phyloP scores from a whole-genome alignment of 2,888 invertebrate species.

The Horisme vitalbata region DNA sequence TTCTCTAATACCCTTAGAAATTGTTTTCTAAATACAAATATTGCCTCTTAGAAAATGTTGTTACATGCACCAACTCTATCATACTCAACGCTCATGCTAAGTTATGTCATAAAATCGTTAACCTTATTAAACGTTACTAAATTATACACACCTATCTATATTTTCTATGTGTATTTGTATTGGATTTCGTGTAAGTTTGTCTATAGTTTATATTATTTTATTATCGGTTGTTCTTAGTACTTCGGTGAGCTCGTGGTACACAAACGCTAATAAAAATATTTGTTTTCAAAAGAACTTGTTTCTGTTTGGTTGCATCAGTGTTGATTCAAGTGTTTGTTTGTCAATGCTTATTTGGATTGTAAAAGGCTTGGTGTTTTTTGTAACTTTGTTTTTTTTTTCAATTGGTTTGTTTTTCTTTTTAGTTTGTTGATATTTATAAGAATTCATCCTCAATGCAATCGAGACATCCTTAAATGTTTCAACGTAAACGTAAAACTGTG shows the following conservation, averaged over 20 bases:
- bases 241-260: conserved; percentile 28
- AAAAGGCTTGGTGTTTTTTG: conserved; percentile 6
- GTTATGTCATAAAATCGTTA: too few relatives aligned
- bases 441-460: background rate
- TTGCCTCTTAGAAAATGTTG: conserved; percentile 30
- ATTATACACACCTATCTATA: too few relatives aligned
- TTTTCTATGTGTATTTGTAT: too few relatives aligned
- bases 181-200: too few relatives aligned
- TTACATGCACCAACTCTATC: conserved; percentile 30
- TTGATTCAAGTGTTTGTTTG: conserved; percentile 19
- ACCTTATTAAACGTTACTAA: too few relatives aligned
- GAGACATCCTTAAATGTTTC: background rate
- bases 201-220: too few relatives aligned
- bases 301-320: conserved; percentile 13
- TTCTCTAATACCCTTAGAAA: background rate
- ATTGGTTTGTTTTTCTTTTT: background rate
- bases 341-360: conserved; percentile 11
- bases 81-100: too few relatives aligned
- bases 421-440: background rate
- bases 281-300: conserved; percentile 20
- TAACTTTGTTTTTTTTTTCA: conserved; percentile 1
- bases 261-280: conserved; percentile 34
- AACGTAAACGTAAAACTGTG: conserved; percentile 6
- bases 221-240: conserved; percentile 32
- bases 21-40: conserved; percentile 6